Evolutionary conservation across 53 echinoderm and acorn worm species (phyloP).

Genomic region (Stichopus horrens): DNA sequence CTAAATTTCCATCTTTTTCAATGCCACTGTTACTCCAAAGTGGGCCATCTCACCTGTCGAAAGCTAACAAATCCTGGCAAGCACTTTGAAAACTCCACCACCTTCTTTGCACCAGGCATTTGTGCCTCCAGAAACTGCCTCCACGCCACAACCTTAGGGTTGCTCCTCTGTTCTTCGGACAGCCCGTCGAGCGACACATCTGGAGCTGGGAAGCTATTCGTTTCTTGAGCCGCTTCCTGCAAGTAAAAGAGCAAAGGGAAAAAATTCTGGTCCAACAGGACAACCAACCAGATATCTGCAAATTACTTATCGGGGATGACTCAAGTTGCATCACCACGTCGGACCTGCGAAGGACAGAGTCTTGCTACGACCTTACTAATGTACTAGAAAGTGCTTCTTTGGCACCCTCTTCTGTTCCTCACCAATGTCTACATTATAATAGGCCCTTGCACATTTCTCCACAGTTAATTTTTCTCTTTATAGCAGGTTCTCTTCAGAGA

Average conservation of each 20-base stretch:
- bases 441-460: no score
- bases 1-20: no score
- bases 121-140: conserved; percentile 83
- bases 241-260: neutral
- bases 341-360: no score
- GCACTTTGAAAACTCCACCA: conserved; percentile 94
- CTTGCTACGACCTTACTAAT: no score
- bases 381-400: no score
- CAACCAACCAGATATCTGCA: neutral
- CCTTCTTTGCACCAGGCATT: conserved; percentile 72
- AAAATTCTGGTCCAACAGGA: neutral
- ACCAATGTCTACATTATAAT: no score
- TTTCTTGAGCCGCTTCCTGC: conserved; percentile 9
- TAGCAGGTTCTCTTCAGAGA: no score
- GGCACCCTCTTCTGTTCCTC: no score
- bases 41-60: conserved; percentile 63
- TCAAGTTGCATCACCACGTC: neutral
- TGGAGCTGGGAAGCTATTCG: conserved; percentile 14
- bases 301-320: neutral
- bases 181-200: conserved; percentile 5
- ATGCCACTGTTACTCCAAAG: neutral
- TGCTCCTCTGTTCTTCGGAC: conserved; percentile 58
- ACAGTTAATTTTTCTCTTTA: no score
- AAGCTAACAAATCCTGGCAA: conserved; percentile 85
- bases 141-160: conserved; percentile 72